Conservation (phyloP, 1,140 invertebrate species). For the Holotrichia oblita region DNA sequence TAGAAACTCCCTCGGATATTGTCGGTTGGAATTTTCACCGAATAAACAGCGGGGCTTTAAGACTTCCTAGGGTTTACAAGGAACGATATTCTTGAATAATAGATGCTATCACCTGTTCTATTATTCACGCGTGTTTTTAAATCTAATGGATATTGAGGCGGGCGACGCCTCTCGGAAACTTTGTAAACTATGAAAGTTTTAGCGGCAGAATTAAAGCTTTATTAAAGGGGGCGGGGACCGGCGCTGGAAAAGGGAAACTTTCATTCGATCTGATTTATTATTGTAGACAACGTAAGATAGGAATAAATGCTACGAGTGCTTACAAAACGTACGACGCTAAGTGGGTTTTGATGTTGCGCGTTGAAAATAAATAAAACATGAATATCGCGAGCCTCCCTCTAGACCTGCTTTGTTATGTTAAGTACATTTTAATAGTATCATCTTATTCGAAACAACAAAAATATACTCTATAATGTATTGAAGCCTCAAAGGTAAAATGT, state of each 20-base stretch:
- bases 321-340: no score
- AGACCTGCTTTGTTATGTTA: no score
- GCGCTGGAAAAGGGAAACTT: background rate
- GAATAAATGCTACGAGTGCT: no score
- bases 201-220: background rate
- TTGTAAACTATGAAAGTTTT: background rate
- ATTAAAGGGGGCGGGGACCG: background rate
- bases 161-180: background rate
- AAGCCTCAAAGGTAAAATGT: no score
- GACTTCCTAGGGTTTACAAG: background rate
- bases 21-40: slow-evolving; percentile 2
- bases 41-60: slow-evolving; percentile 4
- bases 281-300: background rate
- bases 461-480: no score
- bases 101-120: slow-evolving; percentile 22
- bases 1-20: background rate
- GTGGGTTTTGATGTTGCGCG: no score
- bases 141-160: slow-evolving; percentile 10
- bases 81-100: slow-evolving; percentile 18
- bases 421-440: no score
- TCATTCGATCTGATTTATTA: background rate
- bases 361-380: no score
- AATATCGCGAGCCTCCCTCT: no score
- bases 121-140: slow-evolving; percentile 35
- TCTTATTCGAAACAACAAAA: no score